Base-by-base conservation (phyloP, 92 coral and sea anemone species). In the Parazoanthus darwini region DNA sequence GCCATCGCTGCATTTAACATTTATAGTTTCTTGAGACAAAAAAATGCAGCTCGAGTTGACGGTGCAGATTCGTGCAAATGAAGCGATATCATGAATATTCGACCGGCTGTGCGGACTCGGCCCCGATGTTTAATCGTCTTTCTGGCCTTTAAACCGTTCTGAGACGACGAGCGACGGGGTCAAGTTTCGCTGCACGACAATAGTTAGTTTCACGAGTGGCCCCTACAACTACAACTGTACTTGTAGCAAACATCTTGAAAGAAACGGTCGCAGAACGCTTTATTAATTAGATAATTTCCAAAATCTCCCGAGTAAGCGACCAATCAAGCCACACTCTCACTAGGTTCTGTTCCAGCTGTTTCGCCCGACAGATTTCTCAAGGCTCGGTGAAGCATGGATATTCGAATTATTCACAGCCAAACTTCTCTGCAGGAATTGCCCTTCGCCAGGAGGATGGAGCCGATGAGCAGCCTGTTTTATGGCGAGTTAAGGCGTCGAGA, bases 341-440 rank as follows among this genome's bases (percentile, higher is more conserved):
- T 72, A 39, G 36, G 59, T 43, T 82, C 36, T 46, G 87, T 20
- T 46, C 54, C 87, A 84, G 87, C 87, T 84, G 87, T 84, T 54
- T 84, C 16, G 78, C 87, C 42, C 48, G 87, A 70, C 65, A 84
- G 56, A 84, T 71, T 76, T 84, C 79, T 5, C 78, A 84, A 71
- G 59, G 35, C 87, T 71, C 79, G 44, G 67, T 71, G 87, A 84
- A 73, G 79, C 87, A 84, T 84, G 87, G 87, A 84, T 46, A 50
- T 84, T 51, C 78, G 87, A 16, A 33, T 84, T 70, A 84, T 84
- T 84, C 87, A 84, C 79, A 73, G 56, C 59, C 79, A 71, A 42
- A 84, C 87, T 84, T 84, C 87, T 84, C 78, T 84, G 58, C 87
- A 84, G 87, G 87, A 84, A 13, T 48, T 84, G 66, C 54, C 79